These are phyloP conservation scores for Actinemys pallida DNA, from an alignment of 2,113 vertebrate species.

Conservation along the genomic window DNA sequence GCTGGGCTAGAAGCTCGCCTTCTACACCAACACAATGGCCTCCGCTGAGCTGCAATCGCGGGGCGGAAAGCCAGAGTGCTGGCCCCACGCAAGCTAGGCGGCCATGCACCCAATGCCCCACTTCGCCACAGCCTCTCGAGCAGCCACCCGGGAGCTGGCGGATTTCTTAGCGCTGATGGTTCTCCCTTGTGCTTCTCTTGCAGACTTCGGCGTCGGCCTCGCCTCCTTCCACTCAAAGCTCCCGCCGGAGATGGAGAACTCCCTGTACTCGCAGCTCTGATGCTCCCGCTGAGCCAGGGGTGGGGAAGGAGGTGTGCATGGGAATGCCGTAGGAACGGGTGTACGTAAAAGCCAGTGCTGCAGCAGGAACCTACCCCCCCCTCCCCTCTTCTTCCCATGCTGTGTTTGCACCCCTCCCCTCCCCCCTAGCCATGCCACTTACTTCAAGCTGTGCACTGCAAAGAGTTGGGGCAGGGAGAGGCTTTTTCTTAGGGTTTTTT, in stretches of 20 bases:
- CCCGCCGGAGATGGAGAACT: constrained; percentile 72
- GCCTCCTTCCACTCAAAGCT: constrained; percentile 70
- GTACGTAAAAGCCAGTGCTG: not conserved
- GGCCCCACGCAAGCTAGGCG: fast-evolving
- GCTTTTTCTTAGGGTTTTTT: not conserved
- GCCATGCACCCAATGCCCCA: fast-evolving
- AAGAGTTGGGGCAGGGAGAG: not conserved
- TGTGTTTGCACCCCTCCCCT: not conserved
- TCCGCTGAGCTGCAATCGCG: too few relatives aligned
- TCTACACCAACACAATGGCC: too few relatives aligned
- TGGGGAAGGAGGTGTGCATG: not conserved
- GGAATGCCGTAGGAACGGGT: not conserved
- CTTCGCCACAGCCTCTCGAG: fast-evolving
- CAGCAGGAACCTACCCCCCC: not conserved
- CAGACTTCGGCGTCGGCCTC: constrained; percentile 71
- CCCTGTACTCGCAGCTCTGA: constrained; percentile 77
- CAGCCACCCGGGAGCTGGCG: fast-evolving
- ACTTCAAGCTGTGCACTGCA: not conserved
- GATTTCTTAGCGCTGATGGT: not conserved
- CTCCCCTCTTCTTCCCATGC: not conserved
- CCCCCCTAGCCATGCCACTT: not conserved
- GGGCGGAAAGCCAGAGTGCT: too few relatives aligned
- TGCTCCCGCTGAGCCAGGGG: not conserved
- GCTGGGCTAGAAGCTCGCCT: not conserved
- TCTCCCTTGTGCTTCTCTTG: not conserved